Base-by-base conservation (phyloP, 2,797 vertebrate species). In the Ctenopoma kingsleyae region DNA sequence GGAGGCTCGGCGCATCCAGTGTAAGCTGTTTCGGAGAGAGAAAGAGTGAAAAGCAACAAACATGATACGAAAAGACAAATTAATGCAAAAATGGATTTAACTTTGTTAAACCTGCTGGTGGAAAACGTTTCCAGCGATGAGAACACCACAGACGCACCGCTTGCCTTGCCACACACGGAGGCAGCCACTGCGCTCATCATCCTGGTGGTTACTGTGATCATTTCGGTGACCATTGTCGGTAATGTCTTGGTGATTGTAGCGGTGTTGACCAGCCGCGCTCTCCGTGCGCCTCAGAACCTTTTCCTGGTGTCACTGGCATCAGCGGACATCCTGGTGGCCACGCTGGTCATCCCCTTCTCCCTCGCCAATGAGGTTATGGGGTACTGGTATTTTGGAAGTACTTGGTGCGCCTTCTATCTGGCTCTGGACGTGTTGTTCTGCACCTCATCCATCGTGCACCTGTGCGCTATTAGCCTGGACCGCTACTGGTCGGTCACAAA, bases 401-500 rank as follows among this genome's bases (percentile, higher is more conserved):
- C 96, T 27, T 98, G 96, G 96, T 97, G 97, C 89, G 96, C 95
- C 13, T 94, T 97, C 67, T 98, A 98, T 79, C 85, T 97, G 78
- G 94, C 96, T 0, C 88, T 97, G 84, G 97, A 98, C 1, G 96
- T 97, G 73, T 80, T 98, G 25, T 96, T 98, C 77, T 98, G 97
- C 86, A 98, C 97, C 0, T 94, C 97, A 0, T 97, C 97, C 58
- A 98, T 98, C 22, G 95, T 96, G 59, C 97, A 98, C 84, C 93
- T 98, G 69, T 97, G 96, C 3, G 96, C 96, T 84, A 97, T 97
- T 91, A 97, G 96, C 76, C 91, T 97, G 36, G 96, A 98, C 88
- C 93, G 96, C 46, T 97, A 97, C 91, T 98, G 97, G 97, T 96
- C 96, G 0, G 92, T 97, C 46, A 97, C 96, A 0, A 94, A 96